A percentile compares a stretch with the other conserved stretches of the same genome.
Evolutionary conservation across 2,888 invertebrate genomes (phyloP).

Genomic region (Cataglyphis albicans): DNA sequence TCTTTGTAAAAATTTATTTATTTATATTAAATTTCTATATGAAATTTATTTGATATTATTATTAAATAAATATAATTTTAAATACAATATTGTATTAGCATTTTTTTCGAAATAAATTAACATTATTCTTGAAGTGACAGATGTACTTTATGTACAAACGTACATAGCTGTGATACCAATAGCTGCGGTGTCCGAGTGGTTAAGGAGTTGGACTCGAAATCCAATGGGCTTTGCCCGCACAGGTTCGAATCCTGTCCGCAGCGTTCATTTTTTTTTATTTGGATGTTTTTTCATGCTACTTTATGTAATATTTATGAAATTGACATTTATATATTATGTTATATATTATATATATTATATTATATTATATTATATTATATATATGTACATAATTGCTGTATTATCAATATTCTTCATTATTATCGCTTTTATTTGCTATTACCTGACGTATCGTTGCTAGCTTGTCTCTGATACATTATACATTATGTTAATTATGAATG

Average conservation of each 20-base stretch:
- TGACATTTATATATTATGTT: neutral
- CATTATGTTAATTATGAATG: neutral
- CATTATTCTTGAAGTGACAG: neutral
- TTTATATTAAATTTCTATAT: neutral
- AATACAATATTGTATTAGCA: too few relatives aligned
- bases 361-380: too few relatives aligned
- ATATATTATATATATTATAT: too few relatives aligned
- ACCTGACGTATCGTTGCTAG: neutral
- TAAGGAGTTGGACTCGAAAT: conserved; percentile 90
- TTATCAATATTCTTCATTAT: neutral
- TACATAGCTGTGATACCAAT: neutral
- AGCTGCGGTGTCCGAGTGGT: conserved; percentile 88
- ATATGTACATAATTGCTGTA: neutral
- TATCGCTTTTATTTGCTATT: neutral
- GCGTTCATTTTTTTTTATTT: conserved; percentile 78
- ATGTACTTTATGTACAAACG: neutral
- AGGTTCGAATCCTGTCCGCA: conserved; percentile 90
- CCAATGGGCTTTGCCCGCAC: conserved; percentile 89
- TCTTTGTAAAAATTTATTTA: neutral
- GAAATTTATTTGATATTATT: neutral
- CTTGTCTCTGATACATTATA: neutral
- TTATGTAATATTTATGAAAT: neutral
- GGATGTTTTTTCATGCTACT: neutral
- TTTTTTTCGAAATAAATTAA: neutral
- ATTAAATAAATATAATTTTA: conserved; percentile 8